Evolutionary conservation across 2,113 vertebrate species (phyloP), one percentile per base, ranked within the genome.

Genomic region (Bufo bufo): DNA sequence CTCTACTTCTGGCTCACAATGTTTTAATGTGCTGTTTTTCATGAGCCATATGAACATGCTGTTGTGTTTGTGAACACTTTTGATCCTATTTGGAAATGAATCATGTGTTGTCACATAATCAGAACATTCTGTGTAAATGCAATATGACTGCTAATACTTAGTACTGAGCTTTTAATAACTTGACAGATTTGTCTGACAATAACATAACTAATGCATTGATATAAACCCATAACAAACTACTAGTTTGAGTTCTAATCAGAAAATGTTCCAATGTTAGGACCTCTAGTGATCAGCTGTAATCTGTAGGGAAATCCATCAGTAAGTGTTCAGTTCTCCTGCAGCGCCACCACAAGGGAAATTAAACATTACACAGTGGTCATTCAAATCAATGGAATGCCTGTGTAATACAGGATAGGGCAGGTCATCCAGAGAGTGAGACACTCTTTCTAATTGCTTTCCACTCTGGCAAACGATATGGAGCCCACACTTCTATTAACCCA

Each of bases 71-170:
- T 20, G 71, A 75, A 58, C 20, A 75, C 71, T 47, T 85, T 85
- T 86, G 85, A 86, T 79, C 75, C n/a, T 49, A 56, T 65, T 23
- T 86, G 77, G 17, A 86, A 52, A 17, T 59, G 58, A 79, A 86
- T 69, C 75, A 19, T 77, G 63, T 78, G 47, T 84, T 84, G 85
- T 69, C 59, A 79, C 61, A 66, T 86, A 86, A 86, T 79, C 58
- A 16, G 75, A 86, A 86, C 85, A 86, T 23, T 86, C 14, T 86
- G 85, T 54, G 49, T 79, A 69, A 86, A 84, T 71, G 20, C 59
- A 49, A 52, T 66, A 84, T 19, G 75, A 80, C 45, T 79, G 85
- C n/a, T 66, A 79, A 69, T 79, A 78, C 45, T 86, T 54, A 86
- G n/a, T 52, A 52, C 61, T 12, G 13, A 77, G 71, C 16, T 75